Evolutionary conservation across 1,140 invertebrate genomes (phyloP).

Genomic region (Bombus picipes): DNA sequence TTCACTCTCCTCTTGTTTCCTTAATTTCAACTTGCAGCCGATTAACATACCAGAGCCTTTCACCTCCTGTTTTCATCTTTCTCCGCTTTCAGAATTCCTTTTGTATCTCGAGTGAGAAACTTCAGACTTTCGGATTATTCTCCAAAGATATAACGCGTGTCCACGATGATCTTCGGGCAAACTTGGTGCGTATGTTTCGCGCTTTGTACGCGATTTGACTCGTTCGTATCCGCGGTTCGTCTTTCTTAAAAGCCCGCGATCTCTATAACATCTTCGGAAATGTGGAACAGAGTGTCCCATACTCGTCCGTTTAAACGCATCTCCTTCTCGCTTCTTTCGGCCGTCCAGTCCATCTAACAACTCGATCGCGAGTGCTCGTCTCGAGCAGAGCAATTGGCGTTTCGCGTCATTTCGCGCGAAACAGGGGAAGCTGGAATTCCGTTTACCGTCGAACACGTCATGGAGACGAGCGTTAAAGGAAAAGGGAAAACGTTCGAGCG

Average conservation of each 20-base stretch:
- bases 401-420: background rate
- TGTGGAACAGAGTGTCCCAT: background rate
- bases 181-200: background rate
- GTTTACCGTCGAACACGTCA: background rate
- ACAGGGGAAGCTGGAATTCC: accelerated
- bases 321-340: background rate
- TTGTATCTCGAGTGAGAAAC: background rate
- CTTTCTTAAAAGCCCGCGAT: background rate
- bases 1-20: conserved; percentile 7
- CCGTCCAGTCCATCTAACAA: background rate
- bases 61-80: background rate
- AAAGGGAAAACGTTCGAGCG: conserved; percentile 15
- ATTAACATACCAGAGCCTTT: conserved; percentile 49
- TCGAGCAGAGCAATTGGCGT: too few species aligned
- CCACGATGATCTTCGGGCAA: background rate
- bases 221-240: too few species aligned
- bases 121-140: background rate
- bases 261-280: background rate
- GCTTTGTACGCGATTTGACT: background rate
- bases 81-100: background rate
- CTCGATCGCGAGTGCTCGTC: background rate
- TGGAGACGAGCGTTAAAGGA: background rate
- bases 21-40: conserved; percentile 57
- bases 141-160: background rate
- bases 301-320: background rate